Evolutionary conservation across 2,888 invertebrate genomes (phyloP), one percentile per base, ranked within the genome.

Genomic region (Trachelus troglodyta): DNA sequence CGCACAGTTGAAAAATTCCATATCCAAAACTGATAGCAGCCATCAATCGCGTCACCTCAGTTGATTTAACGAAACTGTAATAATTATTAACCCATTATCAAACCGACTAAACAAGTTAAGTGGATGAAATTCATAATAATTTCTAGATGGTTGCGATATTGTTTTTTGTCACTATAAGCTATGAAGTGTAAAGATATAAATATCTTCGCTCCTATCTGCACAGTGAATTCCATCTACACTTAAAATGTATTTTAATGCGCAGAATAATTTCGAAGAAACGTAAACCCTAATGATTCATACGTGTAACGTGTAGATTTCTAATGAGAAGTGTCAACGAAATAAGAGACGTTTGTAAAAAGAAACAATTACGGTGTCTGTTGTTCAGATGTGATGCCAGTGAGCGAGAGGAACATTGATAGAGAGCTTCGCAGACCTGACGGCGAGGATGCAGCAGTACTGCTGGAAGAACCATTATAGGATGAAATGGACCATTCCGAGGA

Each of bases 1-100:
- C 93, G 81, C 94, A 94, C 77, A 95, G 90, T 86, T 95, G 95
- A 86, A 95, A 94, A 69, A 95, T 91, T 23, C 95, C 95, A 84
- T 94, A 95, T 4, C 95, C 95, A 87, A 95, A 95, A 85, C 94
- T 94, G 11, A 95, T 94, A 0, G 95, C 94, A 11, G 94, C 93
- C 93, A 95, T 94, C 69, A 95, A 89, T n/a, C 95, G 92, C 34
- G 92, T 91, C 30, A 95, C 92, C 77, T 93, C 93, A 68, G 92
- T 92, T 35, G 93, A 93, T 75, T 93, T 93, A 71, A 94, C 90
- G 75, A 90, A 89, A 15, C 90, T 90, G 76, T 73, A 75, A 80
- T 34, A 77, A 15, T 71, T 31, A 12, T 56, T 56, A 40, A 23
- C 15, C 15, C 40, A 6, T 40, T 56, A 9, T 23, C 9, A 56